These are phyloP conservation scores for Leptopilina syphax DNA, from an alignment of 2,888 invertebrate species.

Conservation along the genomic window DNA sequence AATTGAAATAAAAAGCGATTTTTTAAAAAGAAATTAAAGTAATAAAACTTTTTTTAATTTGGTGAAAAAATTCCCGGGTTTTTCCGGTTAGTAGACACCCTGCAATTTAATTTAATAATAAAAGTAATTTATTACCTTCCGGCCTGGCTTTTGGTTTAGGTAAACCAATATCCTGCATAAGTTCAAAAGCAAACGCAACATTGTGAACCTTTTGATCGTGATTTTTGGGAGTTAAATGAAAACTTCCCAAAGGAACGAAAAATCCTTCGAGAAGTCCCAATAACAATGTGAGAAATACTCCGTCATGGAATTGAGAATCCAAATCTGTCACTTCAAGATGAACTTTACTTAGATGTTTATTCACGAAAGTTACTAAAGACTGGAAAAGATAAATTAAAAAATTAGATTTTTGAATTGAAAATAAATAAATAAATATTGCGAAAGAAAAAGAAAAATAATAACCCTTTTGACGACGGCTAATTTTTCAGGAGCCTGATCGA, in stretches of 20 bases:
- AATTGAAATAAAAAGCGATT: no score
- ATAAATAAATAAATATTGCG: no score
- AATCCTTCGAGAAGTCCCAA: slow-evolving; percentile 98
- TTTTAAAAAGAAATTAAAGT: no score
- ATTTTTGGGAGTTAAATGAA: slow-evolving; percentile 94
- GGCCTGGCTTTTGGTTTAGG: slow-evolving; percentile 96
- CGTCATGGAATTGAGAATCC: slow-evolving; percentile 97
- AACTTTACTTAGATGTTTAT: slow-evolving; percentile 97
- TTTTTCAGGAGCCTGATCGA: slow-evolving; percentile 99
- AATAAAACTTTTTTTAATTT: no score
- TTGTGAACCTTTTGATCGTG: slow-evolving; percentile 97
- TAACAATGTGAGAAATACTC: slow-evolving; percentile 95
- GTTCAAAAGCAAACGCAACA: slow-evolving; percentile 96
- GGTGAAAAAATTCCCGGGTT: no score
- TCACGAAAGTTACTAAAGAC: slow-evolving; percentile 98
- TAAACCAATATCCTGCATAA: slow-evolving; percentile 98
- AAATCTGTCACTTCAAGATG: slow-evolving; percentile 96
- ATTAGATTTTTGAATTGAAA: slow-evolving; percentile 39
- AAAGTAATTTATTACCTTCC: slow-evolving; percentile 83
- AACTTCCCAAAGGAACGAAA: slow-evolving; percentile 96
- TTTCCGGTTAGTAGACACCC: no score
- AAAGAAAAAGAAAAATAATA: not conserved
- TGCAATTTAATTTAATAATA: no score
- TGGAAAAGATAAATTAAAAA: slow-evolving; percentile 72
- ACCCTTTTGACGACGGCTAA: slow-evolving; percentile 96